phyloP scores from a whole-genome alignment of 1,140 invertebrate species.

The Ceratosolen fusciceps region DNA sequence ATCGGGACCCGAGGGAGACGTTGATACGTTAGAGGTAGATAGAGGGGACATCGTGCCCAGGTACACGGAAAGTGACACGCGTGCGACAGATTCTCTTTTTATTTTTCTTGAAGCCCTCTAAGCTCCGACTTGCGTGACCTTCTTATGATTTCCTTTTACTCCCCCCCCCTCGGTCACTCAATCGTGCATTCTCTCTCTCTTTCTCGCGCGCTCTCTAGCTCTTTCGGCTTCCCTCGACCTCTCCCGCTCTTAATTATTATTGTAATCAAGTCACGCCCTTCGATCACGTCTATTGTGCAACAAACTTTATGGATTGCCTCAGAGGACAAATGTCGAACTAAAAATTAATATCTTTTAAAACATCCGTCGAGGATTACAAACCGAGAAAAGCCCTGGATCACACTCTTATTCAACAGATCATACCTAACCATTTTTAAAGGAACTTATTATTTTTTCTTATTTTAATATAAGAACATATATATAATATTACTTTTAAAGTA shows the following conservation, averaged over 20 bases:
- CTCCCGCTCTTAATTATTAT: constrained; percentile 39
- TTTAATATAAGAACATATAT: too few relatives aligned
- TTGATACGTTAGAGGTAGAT: constrained; percentile 28
- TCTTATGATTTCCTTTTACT: constrained; percentile 10
- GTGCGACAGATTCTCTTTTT: constrained; percentile 41
- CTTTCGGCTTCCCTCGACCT: background rate
- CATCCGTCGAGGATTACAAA: background rate
- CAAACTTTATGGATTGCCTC: background rate
- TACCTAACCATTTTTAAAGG: too few relatives aligned
- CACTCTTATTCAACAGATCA: too few relatives aligned
- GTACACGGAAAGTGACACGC: constrained; percentile 43
- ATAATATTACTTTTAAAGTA: too few relatives aligned
- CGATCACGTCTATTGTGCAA: background rate
- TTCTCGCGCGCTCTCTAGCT: background rate
- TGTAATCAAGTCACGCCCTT: constrained; percentile 40
- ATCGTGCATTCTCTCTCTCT: constrained; percentile 12
- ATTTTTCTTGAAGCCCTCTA: background rate
- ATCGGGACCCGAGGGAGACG: background rate
- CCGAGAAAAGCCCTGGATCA: too few relatives aligned
- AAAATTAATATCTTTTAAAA: background rate
- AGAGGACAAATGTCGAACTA: background rate
- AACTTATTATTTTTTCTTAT: too few relatives aligned
- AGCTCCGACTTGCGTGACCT: background rate
- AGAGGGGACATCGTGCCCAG: background rate
- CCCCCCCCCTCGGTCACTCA: background rate